Evolutionary conservation across 2,797 vertebrate species (phyloP).

Genomic region (Fistularia tabacaria): DNA sequence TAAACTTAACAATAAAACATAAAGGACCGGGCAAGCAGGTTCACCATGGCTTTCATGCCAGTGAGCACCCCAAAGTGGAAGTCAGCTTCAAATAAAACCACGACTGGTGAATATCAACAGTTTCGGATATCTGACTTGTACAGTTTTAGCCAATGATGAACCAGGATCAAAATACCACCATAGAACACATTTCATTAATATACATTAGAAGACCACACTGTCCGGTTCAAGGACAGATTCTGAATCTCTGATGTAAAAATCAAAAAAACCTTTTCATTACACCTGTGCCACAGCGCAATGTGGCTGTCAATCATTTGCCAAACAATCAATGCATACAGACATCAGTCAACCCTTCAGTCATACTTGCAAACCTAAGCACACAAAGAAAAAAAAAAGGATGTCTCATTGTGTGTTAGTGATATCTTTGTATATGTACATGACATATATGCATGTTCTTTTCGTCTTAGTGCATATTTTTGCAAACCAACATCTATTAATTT

Average conservation of each 20-base stretch:
- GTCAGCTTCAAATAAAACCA: slow-evolving; percentile 55
- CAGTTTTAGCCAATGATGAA: slow-evolving; percentile 55
- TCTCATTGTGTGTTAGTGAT: slow-evolving; percentile 79
- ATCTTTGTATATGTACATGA: slow-evolving; percentile 80
- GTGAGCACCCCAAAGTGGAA: slow-evolving; percentile 50
- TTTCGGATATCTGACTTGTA: slow-evolving; percentile 51
- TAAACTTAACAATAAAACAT: slow-evolving; percentile 61
- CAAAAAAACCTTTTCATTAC: slow-evolving; percentile 59
- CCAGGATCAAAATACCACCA: slow-evolving; percentile 64
- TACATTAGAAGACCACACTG: slow-evolving; percentile 58
- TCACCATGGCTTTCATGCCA: slow-evolving; percentile 48
- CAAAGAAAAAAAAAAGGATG: slow-evolving; percentile 50
- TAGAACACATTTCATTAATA: slow-evolving; percentile 60
- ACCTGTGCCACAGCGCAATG: slow-evolving; percentile 65
- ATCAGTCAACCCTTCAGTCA: slow-evolving; percentile 69
- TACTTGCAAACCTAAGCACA: slow-evolving; percentile 66
- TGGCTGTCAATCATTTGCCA: slow-evolving; percentile 60
- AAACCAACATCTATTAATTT: slow-evolving; percentile 71
- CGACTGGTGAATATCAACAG: slow-evolving; percentile 41
- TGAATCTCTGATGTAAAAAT: slow-evolving; percentile 64
- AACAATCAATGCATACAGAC: slow-evolving; percentile 72
- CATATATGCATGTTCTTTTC: slow-evolving; percentile 77
- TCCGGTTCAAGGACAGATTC: slow-evolving; percentile 53
- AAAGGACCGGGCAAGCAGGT: slow-evolving; percentile 69
- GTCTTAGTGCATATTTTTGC: slow-evolving; percentile 81